These are phyloP conservation scores for Phthorimaea operculella DNA, from an alignment of 1,140 invertebrate species.

Conservation along the genomic window DNA sequence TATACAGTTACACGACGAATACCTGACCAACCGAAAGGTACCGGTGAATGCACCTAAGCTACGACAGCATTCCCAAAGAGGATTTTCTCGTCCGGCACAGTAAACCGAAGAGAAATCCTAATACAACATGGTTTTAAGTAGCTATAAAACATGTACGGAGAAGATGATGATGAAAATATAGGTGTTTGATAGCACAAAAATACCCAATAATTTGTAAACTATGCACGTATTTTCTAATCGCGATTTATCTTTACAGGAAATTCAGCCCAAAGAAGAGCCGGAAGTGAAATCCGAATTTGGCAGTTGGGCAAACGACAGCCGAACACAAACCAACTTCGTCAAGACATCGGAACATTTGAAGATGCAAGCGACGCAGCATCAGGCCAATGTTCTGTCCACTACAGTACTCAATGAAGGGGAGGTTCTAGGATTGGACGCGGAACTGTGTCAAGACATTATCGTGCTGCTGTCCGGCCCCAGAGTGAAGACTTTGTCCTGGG, in stretches of 20 bases:
- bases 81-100: too few species aligned
- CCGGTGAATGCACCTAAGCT: too few species aligned
- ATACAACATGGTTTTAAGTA: too few species aligned
- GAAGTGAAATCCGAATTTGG: constrained; percentile 40
- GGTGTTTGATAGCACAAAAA: too few species aligned
- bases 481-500: constrained; percentile 69
- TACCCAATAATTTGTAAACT: too few species aligned
- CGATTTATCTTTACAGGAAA: constrained; percentile 23
- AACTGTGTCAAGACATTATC: constrained; percentile 70
- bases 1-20: too few species aligned
- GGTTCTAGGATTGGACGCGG: constrained; percentile 42
- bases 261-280: constrained; percentile 27
- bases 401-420: constrained; percentile 57
- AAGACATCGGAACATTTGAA: constrained; percentile 47
- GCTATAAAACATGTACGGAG: too few species aligned
- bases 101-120: too few species aligned
- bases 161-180: too few species aligned
- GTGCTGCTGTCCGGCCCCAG: constrained; percentile 67
- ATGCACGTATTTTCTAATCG: too few species aligned
- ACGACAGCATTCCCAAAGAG: too few species aligned
- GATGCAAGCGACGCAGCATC: constrained; percentile 25
- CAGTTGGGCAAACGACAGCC: constrained; percentile 58
- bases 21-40: too few species aligned
- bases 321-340: constrained; percentile 50
- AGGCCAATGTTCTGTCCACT: constrained; percentile 50